A percentile compares a stretch with the other conserved stretches of the same genome.
Evolutionary conservation across 2,797 vertebrate genomes (phyloP).

Genomic region (Poecilia velifera): DNA sequence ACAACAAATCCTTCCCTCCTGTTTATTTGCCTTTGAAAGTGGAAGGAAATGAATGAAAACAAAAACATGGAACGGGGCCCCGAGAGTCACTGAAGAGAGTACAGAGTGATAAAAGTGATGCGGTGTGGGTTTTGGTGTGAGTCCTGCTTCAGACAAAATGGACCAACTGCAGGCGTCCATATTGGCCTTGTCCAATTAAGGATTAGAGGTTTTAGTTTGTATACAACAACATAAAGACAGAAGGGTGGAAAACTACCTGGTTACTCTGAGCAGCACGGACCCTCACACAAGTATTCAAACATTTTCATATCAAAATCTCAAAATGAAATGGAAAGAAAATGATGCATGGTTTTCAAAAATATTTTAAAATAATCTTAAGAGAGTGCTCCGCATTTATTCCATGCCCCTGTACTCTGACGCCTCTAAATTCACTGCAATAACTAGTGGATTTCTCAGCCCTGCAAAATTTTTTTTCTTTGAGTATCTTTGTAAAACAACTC

Average conservation of each 20-base stretch:
- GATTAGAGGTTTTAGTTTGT: not conserved
- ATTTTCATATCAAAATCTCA: not conserved
- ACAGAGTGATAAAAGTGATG: not conserved
- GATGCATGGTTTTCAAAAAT: not conserved
- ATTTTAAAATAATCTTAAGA: not conserved
- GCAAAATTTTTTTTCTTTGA: not conserved
- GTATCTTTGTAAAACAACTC: not conserved
- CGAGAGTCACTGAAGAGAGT: not conserved
- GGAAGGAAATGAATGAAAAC: conserved; percentile 11
- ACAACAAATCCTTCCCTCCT: conserved; percentile 10
- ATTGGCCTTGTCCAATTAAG: not conserved
- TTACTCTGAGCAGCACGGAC: not conserved
- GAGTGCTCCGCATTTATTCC: not conserved
- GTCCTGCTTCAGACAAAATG: not conserved
- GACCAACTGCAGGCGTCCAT: not conserved
- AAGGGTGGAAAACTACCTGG: not conserved
- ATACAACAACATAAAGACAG: not conserved
- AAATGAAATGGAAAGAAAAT: not conserved
- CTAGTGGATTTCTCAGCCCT: too few species aligned
- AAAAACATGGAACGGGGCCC: conserved; percentile 1
- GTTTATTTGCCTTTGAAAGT: conserved; percentile 26
- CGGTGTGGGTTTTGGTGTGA: not conserved
- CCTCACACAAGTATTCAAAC: not conserved
- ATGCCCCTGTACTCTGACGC: not conserved
- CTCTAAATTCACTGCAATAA: not conserved